Evolutionary conservation across 2,888 invertebrate species (phyloP).

Genomic region (Nycteola revayana): DNA sequence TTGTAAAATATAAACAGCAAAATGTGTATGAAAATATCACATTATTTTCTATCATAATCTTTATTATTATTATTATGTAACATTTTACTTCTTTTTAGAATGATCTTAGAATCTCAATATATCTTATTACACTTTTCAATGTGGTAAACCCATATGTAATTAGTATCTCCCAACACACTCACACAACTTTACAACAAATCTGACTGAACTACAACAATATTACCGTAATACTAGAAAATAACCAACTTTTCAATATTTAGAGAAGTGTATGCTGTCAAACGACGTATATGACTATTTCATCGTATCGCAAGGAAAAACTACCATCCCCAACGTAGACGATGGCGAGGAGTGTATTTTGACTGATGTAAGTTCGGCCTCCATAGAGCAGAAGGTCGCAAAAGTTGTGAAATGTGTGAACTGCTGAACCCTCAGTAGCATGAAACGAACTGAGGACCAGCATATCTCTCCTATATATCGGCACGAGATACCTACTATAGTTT

Average conservation of each 20-base stretch:
- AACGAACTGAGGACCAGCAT: conserved; percentile 42
- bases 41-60: too few species aligned
- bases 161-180: conserved; percentile 3
- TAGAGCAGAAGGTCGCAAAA: conserved; percentile 49
- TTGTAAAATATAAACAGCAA: too few species aligned
- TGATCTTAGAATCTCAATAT: too few species aligned
- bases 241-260: conserved; percentile 79
- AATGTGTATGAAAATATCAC: too few species aligned
- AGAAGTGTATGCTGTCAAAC: conserved; percentile 87
- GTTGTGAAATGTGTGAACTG: conserved; percentile 35
- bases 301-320: conserved; percentile 96
- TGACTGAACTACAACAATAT: conserved; percentile 18
- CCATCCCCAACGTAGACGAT: conserved; percentile 95
- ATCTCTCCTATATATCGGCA: conserved; percentile 48
- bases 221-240: too few species aligned
- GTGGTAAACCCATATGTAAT: background rate
- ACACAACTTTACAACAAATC: background rate
- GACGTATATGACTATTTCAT: conserved; percentile 93
- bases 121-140: too few species aligned
- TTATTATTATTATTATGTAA: too few species aligned
- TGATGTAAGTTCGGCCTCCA: conserved; percentile 87
- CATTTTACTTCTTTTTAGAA: too few species aligned
- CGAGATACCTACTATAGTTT: conserved; percentile 38
- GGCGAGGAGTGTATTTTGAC: conserved; percentile 91
- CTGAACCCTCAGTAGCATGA: conserved; percentile 39